Evolutionary conservation across 1,140 invertebrate genomes (phyloP).

Genomic region (Brachionus paranguensis): DNA sequence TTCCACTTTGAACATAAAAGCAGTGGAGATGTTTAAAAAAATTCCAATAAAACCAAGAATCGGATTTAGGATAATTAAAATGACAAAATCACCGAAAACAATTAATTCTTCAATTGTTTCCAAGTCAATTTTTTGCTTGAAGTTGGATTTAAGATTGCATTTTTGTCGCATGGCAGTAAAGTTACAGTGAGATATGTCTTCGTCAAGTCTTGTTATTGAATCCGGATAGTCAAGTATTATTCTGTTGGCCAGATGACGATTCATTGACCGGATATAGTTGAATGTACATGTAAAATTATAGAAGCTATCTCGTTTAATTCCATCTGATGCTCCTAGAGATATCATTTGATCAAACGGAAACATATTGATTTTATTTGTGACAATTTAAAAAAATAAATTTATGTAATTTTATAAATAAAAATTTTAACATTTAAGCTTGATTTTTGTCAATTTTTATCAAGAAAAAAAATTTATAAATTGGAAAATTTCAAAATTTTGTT

Average conservation of each 20-base stretch:
- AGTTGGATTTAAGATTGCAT: background rate
- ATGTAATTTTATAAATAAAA: too few species aligned
- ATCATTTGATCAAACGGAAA: background rate
- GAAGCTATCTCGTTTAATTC: background rate
- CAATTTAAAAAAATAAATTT: too few species aligned
- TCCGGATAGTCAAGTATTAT: background rate
- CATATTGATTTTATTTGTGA: too few species aligned
- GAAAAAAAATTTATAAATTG: too few species aligned
- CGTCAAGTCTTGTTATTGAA: background rate
- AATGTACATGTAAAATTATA: background rate
- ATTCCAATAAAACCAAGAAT: background rate
- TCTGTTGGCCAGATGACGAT: background rate
- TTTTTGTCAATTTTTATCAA: too few species aligned
- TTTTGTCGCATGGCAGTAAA: background rate
- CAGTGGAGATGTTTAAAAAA: background rate
- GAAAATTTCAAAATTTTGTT: too few species aligned
- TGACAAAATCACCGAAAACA: background rate
- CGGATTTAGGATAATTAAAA: background rate
- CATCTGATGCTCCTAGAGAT: background rate
- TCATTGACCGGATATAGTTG: background rate
- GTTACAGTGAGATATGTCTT: background rate
- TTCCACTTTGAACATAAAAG: background rate
- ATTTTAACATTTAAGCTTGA: too few species aligned
- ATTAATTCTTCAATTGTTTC: background rate
- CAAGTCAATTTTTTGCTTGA: background rate